Evolutionary conservation across 2,797 vertebrate genomes (phyloP).

Genomic region (Hemitrygon akajei): DNA sequence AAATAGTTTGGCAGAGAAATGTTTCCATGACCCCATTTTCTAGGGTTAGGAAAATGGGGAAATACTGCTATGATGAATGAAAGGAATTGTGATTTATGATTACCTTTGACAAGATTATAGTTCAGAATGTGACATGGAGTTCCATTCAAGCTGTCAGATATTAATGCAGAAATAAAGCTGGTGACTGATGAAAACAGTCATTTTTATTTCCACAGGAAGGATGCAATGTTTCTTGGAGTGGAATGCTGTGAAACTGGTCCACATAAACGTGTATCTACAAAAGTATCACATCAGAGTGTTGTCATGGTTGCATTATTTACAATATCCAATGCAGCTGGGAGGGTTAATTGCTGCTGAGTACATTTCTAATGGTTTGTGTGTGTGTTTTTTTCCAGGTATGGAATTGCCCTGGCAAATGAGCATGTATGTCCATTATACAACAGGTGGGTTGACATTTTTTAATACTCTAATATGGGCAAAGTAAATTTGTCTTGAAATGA

Average conservation of each 20-base stretch:
- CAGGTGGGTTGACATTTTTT: not conserved
- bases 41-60: not conserved
- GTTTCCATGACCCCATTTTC: not conserved
- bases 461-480: not conserved
- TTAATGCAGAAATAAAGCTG: not conserved
- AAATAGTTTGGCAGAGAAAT: not conserved
- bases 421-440: slow-evolving; percentile 16
- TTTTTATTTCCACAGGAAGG: not conserved
- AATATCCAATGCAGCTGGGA: not conserved
- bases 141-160: not conserved
- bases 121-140: not conserved
- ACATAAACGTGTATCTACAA: not conserved
- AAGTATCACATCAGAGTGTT: not conserved
- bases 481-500: not conserved
- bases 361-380: not conserved
- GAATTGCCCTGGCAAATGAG: not conserved
- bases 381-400: slow-evolving; percentile 20
- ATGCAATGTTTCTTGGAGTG: not conserved
- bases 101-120: no score
- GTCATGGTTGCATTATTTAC: not conserved
- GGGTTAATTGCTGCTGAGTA: not conserved
- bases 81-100: no score
- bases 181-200: not conserved
- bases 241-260: not conserved
- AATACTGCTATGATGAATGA: not conserved